Percentiles rank a stretch among this genome's conserved stretches.
These are phyloP conservation scores for Drosophila oshimai DNA, from an alignment of 1,140 invertebrate genomes.

Conservation along the genomic window DNA sequence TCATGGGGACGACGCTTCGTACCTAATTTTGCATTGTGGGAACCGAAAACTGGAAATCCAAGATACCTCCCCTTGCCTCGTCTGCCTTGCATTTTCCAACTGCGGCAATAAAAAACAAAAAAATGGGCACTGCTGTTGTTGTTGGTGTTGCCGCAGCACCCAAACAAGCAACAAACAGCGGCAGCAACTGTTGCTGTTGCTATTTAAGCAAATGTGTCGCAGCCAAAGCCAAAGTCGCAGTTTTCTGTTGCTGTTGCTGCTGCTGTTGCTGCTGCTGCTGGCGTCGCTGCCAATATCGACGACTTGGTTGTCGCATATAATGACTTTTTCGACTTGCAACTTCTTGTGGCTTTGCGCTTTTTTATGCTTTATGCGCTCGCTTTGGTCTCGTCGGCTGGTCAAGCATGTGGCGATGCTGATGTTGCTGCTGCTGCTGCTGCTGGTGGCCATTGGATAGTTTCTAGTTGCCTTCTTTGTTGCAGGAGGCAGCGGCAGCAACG, in stretches of 20 bases:
- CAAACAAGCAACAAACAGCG: slow-evolving; percentile 43
- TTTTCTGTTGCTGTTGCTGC: slow-evolving; percentile 20
- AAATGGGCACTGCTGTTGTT: slow-evolving; percentile 47
- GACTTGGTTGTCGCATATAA: slow-evolving; percentile 68
- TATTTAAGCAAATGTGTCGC: slow-evolving; percentile 80
- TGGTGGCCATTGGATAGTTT: slow-evolving; percentile 50
- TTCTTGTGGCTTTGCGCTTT: slow-evolving; percentile 66
- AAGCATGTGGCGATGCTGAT: slow-evolving; percentile 54
- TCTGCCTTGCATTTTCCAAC: slow-evolving; percentile 8
- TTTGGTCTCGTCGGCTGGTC: slow-evolving; percentile 62
- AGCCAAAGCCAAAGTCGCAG: slow-evolving; percentile 72
- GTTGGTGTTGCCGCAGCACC: slow-evolving; percentile 24
- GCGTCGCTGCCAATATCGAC: slow-evolving; percentile 39
- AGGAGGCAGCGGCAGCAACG: slow-evolving; percentile 19
- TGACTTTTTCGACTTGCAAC: slow-evolving; percentile 77
- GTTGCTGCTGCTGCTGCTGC: slow-evolving; percentile 39
- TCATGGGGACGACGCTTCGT: slow-evolving; percentile 82
- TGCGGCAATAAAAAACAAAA: slow-evolving; percentile 54
- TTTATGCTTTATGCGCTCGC: slow-evolving; percentile 78
- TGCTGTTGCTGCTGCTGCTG: slow-evolving; percentile 22
- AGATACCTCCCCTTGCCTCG: slow-evolving; percentile 47
- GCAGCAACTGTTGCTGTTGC: slow-evolving; percentile 55
- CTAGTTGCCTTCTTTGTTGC: slow-evolving; percentile 53
- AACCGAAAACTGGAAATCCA: slow-evolving; percentile 82
- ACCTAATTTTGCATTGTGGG: slow-evolving; percentile 82